A percentile compares a stretch with the other conserved stretches of the same genome.
phyloP scores from a whole-genome alignment of 2,113 vertebrate genomes.

The Chrysemys picta region DNA sequence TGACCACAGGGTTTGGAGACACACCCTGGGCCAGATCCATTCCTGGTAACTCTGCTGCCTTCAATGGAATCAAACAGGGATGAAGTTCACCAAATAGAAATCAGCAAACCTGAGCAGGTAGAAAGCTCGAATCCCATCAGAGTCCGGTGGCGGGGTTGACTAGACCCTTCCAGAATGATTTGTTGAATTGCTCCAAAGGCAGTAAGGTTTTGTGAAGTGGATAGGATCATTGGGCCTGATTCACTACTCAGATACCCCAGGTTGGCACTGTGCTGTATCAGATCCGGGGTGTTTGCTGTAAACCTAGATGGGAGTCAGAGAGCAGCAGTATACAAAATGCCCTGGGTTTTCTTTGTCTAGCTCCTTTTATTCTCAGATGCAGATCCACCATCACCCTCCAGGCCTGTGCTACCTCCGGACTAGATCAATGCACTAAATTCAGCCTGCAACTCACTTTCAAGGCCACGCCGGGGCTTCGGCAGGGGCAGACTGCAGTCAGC shows the following conservation, averaged over 20 bases:
- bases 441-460: not conserved
- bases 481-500: not conserved
- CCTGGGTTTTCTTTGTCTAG: not conserved
- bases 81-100: not conserved
- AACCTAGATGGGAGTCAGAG: not conserved
- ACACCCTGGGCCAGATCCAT: not conserved
- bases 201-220: not conserved
- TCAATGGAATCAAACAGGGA: not conserved
- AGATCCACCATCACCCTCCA: not conserved
- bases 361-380: not conserved
- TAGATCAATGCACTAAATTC: not conserved
- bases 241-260: not conserved
- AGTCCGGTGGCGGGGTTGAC: not conserved
- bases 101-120: not conserved
- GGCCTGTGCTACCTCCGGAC: not conserved
- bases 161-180: not conserved
- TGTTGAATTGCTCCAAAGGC: not conserved
- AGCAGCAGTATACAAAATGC: not conserved
- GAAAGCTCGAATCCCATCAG: not conserved
- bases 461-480: not conserved
- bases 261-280: not conserved
- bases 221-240: not conserved
- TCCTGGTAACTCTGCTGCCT: not conserved
- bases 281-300: not conserved
- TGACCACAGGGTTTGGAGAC: not conserved